Percentiles rank a stretch among this genome's conserved stretches.
Conservation (phyloP, 2,113 vertebrate genomes). For the Silurus glanis region DNA sequence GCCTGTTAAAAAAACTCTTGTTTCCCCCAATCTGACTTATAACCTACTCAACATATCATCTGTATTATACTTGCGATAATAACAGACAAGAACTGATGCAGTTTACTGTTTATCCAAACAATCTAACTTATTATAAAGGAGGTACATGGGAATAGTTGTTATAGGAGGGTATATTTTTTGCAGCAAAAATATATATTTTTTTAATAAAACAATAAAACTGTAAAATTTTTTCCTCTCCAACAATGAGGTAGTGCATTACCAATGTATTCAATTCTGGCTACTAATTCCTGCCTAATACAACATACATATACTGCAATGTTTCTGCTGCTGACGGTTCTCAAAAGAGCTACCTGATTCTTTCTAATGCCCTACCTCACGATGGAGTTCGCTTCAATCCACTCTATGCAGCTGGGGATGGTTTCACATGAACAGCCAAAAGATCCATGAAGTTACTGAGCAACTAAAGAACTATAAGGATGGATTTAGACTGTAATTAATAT, state of each 20-base stretch:
- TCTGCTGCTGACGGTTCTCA: neutral
- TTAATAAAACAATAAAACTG: too few relatives aligned
- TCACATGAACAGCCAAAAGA: too few relatives aligned
- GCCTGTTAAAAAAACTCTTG: neutral
- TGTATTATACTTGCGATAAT: neutral
- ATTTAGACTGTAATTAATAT: too few relatives aligned
- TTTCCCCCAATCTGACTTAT: neutral
- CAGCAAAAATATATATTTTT: too few relatives aligned
- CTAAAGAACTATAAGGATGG: too few relatives aligned
- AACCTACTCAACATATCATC: neutral
- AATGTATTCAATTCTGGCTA: neutral
- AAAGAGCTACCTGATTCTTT: too few relatives aligned
- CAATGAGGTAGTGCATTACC: neutral
- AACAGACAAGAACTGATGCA: neutral
- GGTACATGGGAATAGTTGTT: neutral
- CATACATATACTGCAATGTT: neutral
- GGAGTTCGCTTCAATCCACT: too few relatives aligned
- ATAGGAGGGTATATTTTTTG: neutral
- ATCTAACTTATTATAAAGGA: neutral
- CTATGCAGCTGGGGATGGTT: too few relatives aligned
- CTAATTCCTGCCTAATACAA: neutral
- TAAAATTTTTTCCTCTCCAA: neutral
- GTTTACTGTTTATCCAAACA: neutral
- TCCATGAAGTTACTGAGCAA: too few relatives aligned
- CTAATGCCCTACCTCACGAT: too few relatives aligned